A percentile compares a stretch with the other conserved stretches of the same genome.
phyloP scores from a whole-genome alignment of 92 coral and sea anemone genomes.

The Parazoanthus swiftii region DNA sequence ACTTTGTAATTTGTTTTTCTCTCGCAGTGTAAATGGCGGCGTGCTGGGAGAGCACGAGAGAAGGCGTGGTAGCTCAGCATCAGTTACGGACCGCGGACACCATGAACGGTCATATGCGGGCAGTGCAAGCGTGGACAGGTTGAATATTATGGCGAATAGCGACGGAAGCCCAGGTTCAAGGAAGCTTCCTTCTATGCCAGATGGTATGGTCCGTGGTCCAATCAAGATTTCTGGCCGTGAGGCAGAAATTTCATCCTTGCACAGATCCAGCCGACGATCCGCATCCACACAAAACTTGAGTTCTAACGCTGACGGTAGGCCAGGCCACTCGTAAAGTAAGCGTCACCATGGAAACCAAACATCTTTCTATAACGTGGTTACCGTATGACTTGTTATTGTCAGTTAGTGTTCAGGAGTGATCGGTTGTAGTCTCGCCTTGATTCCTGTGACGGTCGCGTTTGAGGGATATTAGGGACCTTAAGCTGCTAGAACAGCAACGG shows the following conservation, averaged over 20 bases:
- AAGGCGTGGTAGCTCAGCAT: conserved; percentile 66
- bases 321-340: conserved; percentile 44
- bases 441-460: background rate
- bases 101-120: conserved; percentile 36
- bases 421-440: background rate
- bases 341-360: conserved; percentile 52
- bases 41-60: conserved; percentile 35
- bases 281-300: conserved; percentile 82
- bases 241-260: conserved; percentile 91
- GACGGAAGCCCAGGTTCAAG: conserved; percentile 73
- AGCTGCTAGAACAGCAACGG: too few species aligned
- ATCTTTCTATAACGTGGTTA: conserved; percentile 24
- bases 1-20: background rate
- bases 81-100: conserved; percentile 67
- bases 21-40: conserved; percentile 26
- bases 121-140: conserved; percentile 88
- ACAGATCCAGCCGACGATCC: conserved; percentile 87
- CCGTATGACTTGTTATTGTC: conserved; percentile 20
- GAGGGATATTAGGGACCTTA: too few species aligned
- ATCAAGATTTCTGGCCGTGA: conserved; percentile 94
- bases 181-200: conserved; percentile 74
- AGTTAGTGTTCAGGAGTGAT: background rate
- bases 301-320: conserved; percentile 46
- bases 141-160: conserved; percentile 70
- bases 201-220: conserved; percentile 74